Evolutionary conservation across 2,888 invertebrate genomes (phyloP), one percentile per base, ranked within the genome.

Genomic region (Eilema griseolum): DNA sequence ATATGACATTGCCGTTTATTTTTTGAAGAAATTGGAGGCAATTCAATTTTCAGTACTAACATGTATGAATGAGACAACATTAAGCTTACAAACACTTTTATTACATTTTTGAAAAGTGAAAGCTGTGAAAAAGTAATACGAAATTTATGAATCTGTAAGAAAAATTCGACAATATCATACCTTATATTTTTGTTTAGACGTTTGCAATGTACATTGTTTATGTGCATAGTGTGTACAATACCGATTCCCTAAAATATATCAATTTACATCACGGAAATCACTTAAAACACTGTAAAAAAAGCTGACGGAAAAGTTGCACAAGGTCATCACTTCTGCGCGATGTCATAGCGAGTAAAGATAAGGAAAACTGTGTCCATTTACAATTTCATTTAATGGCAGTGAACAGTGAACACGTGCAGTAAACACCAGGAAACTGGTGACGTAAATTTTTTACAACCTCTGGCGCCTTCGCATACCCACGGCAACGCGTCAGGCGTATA

Each of bases 381-480:
- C 57, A 11, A 26, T 59, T 31, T 28, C n/a, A 61, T 61, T 61
- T 61, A 61, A 31, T 61, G 31, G 28, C 28, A 11, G 31, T 61
- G 28, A 61, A 31, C 28, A 11, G 31, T 61, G 28, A 61, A 31
- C 61, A 61, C 61, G 61, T 61, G 28, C n/a, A 56, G 31, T 56
- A 52, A 31, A 31, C 8, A 65, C 65, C 31, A 57, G 65, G 56
- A 65, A 56, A 65, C 65, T 23, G 56, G 23, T 65, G 33, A 24
- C 65, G 20, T 60, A 61, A 37, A 28, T 31, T 46, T 31, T 65
- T 65, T 33, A 65, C 16, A 23, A 56, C 46, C 28, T 63, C 20
- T 28, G 52, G n/a, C 28, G 28, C 28, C 65, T 66, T 57, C 10
- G 24, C 14, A 7, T 52, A 33, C 61, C 14, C 16, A 41, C 16